Conservation (phyloP, 2,797 vertebrate species). For the Limosa lapponica region DNA sequence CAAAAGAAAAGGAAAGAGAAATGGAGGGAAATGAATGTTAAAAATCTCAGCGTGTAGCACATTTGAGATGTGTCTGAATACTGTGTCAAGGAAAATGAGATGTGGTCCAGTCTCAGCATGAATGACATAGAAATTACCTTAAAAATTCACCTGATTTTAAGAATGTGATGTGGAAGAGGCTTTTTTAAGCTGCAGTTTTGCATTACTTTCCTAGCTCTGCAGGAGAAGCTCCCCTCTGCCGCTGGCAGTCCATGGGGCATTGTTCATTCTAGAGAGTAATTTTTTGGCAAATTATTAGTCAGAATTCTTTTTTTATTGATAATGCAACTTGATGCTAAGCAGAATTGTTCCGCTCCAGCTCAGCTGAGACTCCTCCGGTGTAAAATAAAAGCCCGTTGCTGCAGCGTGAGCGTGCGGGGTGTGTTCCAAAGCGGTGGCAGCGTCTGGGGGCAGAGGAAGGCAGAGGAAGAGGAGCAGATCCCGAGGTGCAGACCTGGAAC, state of each 20-base stretch:
- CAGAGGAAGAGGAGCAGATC: background rate
- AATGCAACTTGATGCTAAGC: background rate
- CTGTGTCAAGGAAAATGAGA: background rate
- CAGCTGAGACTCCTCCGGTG: accelerated
- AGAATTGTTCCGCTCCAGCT: background rate
- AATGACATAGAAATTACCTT: background rate
- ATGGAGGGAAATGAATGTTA: background rate
- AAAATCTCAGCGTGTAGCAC: background rate
- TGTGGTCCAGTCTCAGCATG: background rate
- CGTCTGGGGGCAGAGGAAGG: background rate
- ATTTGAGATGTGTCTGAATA: background rate
- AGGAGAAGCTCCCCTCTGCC: background rate
- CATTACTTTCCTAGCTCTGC: background rate
- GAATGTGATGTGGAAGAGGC: background rate
- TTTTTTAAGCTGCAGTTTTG: background rate
- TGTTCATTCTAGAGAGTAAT: background rate
- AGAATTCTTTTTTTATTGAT: background rate
- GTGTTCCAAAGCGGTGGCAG: background rate
- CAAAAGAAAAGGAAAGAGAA: background rate
- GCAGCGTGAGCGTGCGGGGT: background rate
- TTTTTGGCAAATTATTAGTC: background rate
- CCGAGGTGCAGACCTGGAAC: accelerated
- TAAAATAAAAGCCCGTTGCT: background rate
- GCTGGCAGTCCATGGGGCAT: background rate
- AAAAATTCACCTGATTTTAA: background rate